Base-by-base conservation (phyloP, 2,113 vertebrate genomes). In the Heliornis fulica region DNA sequence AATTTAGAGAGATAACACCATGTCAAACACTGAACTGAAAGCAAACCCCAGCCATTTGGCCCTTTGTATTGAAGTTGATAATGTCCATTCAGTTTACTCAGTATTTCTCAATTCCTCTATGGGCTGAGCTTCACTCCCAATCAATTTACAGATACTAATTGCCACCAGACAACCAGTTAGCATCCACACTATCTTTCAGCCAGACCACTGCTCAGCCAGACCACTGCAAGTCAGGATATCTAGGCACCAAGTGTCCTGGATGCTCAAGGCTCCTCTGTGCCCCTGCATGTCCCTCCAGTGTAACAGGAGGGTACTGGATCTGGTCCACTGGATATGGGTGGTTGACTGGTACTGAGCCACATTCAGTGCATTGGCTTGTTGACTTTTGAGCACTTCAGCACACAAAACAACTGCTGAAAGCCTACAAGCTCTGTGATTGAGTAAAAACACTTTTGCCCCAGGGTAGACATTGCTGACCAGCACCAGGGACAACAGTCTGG, bases 241-340 rank as follows among this genome's bases (percentile, higher is more conserved):
- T n/a, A 69, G 21, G n/a, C 34, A 50, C 34, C 13, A 34, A 26
- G 13, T 7, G 4, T 25, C 26, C 48, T n/a, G 17, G 17, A 54
- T 20, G 22, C 31, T 22, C 20, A 64, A 68, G 31, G 29, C 25
- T 54, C 43, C 34, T 70, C 79, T 79, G 45, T 15, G 34, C 3
- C 32, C 10, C 14, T 63, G 5, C 2, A 2, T 60, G 60, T 21
- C 4, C 28, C 36, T 61, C 13, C 32, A 48, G 38, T 1, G 1
- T 43, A 57, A 51, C 8, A 40, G 53, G 28, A 59, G 17, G 50
- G 23, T 61, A 36, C 48, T 53, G 53, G 41, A 57, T 83, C 51
- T 51, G 13, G 6, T 57, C 41, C 48, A 59, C 10, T n/a, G 57
- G 18, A 4, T 50, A 20, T 6, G 21, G 31, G 20, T 23, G 70